Percentiles rank a stretch among this genome's conserved stretches.
Evolutionary conservation across 2,797 vertebrate genomes (phyloP).

Genomic region (Artibeus jamaicensis): DNA sequence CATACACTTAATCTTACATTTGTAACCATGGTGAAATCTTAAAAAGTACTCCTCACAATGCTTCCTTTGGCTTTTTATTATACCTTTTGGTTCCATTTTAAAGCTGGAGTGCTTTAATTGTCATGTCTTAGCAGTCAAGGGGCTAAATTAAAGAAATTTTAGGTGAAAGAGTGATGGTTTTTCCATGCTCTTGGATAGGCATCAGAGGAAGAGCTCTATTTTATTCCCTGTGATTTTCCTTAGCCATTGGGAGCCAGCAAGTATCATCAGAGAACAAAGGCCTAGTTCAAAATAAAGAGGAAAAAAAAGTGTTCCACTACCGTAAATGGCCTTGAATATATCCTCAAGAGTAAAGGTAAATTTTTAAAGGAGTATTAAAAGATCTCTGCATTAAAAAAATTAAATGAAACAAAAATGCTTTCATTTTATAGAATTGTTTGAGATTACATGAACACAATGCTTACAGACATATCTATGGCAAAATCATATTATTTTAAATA

Average conservation of each 20-base stretch:
- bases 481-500: background rate
- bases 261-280: constrained; percentile 23
- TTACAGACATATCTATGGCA: background rate
- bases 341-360: background rate
- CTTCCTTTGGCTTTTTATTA: background rate
- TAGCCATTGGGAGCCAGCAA: background rate
- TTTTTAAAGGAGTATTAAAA: background rate
- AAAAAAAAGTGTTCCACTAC: background rate
- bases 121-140: background rate
- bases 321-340: background rate
- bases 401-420: background rate
- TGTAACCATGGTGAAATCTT: background rate
- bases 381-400: background rate
- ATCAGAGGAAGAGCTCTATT: constrained; percentile 32
- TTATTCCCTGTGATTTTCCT: constrained; percentile 48
- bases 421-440: background rate
- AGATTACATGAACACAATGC: background rate
- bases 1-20: background rate
- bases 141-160: constrained; percentile 13
- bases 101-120: constrained; percentile 17
- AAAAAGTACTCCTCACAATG: background rate
- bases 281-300: constrained; percentile 5
- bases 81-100: constrained; percentile 33
- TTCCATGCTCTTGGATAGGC: background rate
- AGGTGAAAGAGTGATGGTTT: constrained; percentile 31